Base-by-base conservation (phyloP, 2,113 vertebrate species). In the Gavialis gangeticus region DNA sequence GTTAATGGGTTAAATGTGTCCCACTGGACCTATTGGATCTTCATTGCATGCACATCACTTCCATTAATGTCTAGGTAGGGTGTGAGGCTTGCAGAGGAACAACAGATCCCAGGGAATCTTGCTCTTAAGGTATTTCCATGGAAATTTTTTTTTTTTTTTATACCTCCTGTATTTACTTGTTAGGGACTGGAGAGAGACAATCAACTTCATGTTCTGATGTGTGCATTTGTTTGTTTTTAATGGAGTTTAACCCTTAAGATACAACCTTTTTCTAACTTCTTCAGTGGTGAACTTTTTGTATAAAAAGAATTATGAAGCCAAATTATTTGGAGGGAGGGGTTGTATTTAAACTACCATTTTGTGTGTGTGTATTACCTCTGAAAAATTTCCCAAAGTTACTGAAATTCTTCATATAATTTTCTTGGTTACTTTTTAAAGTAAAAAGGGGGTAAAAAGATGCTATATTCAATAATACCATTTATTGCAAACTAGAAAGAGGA, bases 311-410 rank as follows among this genome's bases (percentile, higher is more conserved):
- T 80, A 16, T 84, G 73, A 63, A 66, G 30, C 67, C 34, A 58
- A 63, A 79, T 25, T 25, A 9, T 63, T 13, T 25, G 62, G 37
- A 64, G 21, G 22, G 34, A 55, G 60, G 19, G 17, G 10, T 91
- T 79, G 2, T 24, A 90, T 89, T 85, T 57, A 56, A 89, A 34
- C 5, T 89, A 88, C 9, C 27, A 71, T 46, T 46, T 46, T 46
- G 46, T 46, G 46, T 46, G 46, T 76, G 30, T 57, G 3, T 92
- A 25, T 96, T 96, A 94, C 95, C 82, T 94, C 94, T 91, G 79
- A 92, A 92, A 10, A 82, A 24, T 75, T 97, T 97, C 73, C 93
- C 92, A 97, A 97, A 97, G 95, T 91, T 69, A 54, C 87, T 87
- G 71, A 62, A 88, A n/a, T 85, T 92, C 66, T 95, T 93, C 92